Evolutionary conservation across 2,797 vertebrate species (phyloP).

Genomic region (Microctenopoma stevenorrisi): DNA sequence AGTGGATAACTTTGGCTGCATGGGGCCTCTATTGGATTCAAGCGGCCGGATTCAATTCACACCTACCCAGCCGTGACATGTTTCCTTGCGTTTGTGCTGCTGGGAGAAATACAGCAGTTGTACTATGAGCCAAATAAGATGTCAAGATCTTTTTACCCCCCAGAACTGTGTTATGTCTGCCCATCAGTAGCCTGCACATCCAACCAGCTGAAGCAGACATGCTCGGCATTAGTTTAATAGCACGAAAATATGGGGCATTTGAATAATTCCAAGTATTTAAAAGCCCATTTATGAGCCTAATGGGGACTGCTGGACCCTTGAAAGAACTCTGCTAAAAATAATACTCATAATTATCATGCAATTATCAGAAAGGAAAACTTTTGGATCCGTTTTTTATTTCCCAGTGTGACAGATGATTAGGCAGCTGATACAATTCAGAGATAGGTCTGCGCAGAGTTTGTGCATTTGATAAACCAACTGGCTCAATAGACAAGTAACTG

Average conservation of each 20-base stretch:
- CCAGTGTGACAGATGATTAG: slow-evolving; percentile 61
- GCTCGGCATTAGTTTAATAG: slow-evolving; percentile 56
- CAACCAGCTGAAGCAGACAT: slow-evolving; percentile 18
- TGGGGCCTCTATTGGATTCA: slow-evolving; percentile 78
- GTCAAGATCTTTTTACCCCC: slow-evolving; percentile 58
- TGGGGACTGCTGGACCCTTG: slow-evolving; percentile 59
- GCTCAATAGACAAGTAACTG: neutral
- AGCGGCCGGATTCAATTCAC: slow-evolving; percentile 80
- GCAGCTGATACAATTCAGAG: slow-evolving; percentile 42
- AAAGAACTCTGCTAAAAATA: slow-evolving; percentile 66
- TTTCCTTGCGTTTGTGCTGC: slow-evolving; percentile 66
- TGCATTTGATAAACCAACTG: slow-evolving; percentile 20
- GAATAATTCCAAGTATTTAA: slow-evolving; percentile 71
- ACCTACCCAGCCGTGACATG: slow-evolving; percentile 77
- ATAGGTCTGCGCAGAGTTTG: slow-evolving; percentile 18
- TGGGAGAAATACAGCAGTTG: slow-evolving; percentile 56
- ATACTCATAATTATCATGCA: slow-evolving; percentile 33
- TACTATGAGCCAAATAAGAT: slow-evolving; percentile 49
- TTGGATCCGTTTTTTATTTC: slow-evolving; percentile 49
- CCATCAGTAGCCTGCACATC: slow-evolving; percentile 23
- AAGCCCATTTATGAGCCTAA: slow-evolving; percentile 73
- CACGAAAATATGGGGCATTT: slow-evolving; percentile 42
- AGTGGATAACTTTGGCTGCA: slow-evolving; percentile 80
- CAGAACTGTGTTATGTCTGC: slow-evolving; percentile 9
- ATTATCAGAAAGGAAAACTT: slow-evolving; percentile 48